Base-by-base conservation (phyloP, 2,113 vertebrate genomes). In the Hippocampus barbouri region DNA sequence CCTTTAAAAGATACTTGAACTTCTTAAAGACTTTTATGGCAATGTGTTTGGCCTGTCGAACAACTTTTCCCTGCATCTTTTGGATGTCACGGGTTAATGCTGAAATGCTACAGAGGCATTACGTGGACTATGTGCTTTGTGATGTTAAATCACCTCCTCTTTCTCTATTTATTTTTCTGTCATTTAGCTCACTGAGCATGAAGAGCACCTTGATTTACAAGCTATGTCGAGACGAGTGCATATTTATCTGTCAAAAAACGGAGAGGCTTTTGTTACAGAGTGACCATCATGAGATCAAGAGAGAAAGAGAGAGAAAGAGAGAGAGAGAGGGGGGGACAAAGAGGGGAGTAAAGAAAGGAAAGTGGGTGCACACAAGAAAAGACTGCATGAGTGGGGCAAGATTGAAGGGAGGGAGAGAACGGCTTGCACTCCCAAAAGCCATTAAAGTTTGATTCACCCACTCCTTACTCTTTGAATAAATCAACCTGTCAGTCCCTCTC, bases 131-230 rank as follows among this genome's bases (percentile, higher is more conserved):
- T 23, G 79, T 56, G 80, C 80, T 79, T 85, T 69, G 77, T 83
- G 87, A 87, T 80, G 81, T 82, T 89, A 88, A 88, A 91, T 86
- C 83, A 78, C 85, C 75, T 76, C 74, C 81, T 73, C 68, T 82
- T 79, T 76, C 83, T 81, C 83, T 79, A 85, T 89, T 85, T 87
- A 85, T 89, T 80, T 86, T 82, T 80, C 75, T 83, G 80, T 89
- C 82, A 78, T 88, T 91, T 91, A 87, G 84, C 87, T 86, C 43
- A 51, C 85, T 91, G 89, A 93, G 91, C 91, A 91, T 92, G 91
- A 92, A 92, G 91, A 93, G 88, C 92, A 92, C 92, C 92, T 93
- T 91, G 90, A 86, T 90, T 89, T 88, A 80, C 70, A 77, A 77
- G 73, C 71, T 69, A 23, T 23, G 62, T 69, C 30, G 71, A 40